Percentiles rank a stretch among this genome's conserved stretches.
Conservation (phyloP, 2,797 vertebrate species). For the Chiroxiphia lanceolata region DNA sequence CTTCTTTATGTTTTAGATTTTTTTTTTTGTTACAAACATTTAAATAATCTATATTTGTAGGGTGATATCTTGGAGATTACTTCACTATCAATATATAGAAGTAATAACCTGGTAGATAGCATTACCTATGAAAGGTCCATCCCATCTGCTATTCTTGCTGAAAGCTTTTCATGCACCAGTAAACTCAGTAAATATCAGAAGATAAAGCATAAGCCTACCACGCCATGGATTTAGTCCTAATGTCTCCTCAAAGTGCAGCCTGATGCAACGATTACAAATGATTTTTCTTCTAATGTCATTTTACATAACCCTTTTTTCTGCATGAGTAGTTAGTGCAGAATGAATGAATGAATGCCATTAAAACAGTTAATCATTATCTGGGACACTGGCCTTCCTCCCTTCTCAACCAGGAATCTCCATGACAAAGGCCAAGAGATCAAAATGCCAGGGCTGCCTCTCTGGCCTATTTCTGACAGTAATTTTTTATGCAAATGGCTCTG, state of each 20-base stretch:
- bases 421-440: conserved; percentile 89
- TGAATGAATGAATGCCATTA: conserved; percentile 90
- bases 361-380: conserved; percentile 91
- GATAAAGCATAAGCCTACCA: conserved; percentile 88
- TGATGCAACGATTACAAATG: conserved; percentile 88
- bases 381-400: conserved; percentile 80
- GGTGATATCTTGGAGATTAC: conserved; percentile 85
- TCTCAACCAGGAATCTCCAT: conserved; percentile 85
- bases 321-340: conserved; percentile 85
- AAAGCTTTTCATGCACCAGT: conserved; percentile 89
- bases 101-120: conserved; percentile 87
- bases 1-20: conserved; percentile 51
- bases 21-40: conserved; percentile 78
- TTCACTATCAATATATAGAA: conserved; percentile 87
- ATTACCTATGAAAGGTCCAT: conserved; percentile 87
- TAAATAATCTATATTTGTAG: conserved; percentile 86
- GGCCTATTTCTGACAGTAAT: conserved; percentile 81
- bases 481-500: conserved; percentile 84
- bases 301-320: conserved; percentile 91
- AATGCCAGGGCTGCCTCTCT: conserved; percentile 78
- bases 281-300: conserved; percentile 90
- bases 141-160: conserved; percentile 86
- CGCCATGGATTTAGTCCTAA: conserved; percentile 87
- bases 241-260: conserved; percentile 88
- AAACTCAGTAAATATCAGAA: conserved; percentile 89